Evolutionary conservation across 2,797 vertebrate genomes (phyloP), one percentile per base, ranked within the genome.

Genomic region (Holocentrus rufus): DNA sequence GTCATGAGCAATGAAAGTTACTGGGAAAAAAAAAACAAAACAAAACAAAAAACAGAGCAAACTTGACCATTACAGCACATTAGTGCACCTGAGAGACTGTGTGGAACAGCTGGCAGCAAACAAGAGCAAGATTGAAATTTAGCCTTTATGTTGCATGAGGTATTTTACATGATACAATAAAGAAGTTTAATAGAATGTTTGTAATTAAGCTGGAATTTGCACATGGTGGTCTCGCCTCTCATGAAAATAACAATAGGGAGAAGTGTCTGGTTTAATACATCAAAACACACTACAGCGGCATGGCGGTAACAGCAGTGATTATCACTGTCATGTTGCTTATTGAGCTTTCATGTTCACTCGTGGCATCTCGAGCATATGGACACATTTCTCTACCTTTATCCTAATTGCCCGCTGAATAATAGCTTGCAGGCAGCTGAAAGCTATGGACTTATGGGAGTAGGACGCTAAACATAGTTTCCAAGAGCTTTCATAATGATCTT

Each of bases 341-440:
- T 75, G 70, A 78, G 87, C 66, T 76, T 86, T 79, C 76, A 77
- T 85, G 83, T 83, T 25, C 25, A 27, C 2, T 27, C 25, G 25
- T 27, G 25, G 25, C 25, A 27, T 27, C 25, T 27, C 25, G 4
- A 34, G 31, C 7, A 34, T 77, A 83, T 80, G 83, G 84, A 90
- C 83, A 86, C 81, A 77, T 86, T 80, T 58, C 62, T 77, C 83
- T 78, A 85, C 78, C 80, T 89, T 85, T 77, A 84, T 85, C 79
- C 87, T 90, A 81, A 87, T 91, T 92, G 89, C 60, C 57, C 59
- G 69, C 75, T 77, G 72, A 90, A 85, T 91, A 90, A 87, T 84
- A 83, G 78, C 83, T 53, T 76, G 80, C 84, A 87, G 82, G 86
- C 86, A 83, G 39, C 65, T 81, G 79, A 42, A 81, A 85, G 79